Evolutionary conservation across 1,140 invertebrate species (phyloP).

Genomic region (Halesus radiatus): DNA sequence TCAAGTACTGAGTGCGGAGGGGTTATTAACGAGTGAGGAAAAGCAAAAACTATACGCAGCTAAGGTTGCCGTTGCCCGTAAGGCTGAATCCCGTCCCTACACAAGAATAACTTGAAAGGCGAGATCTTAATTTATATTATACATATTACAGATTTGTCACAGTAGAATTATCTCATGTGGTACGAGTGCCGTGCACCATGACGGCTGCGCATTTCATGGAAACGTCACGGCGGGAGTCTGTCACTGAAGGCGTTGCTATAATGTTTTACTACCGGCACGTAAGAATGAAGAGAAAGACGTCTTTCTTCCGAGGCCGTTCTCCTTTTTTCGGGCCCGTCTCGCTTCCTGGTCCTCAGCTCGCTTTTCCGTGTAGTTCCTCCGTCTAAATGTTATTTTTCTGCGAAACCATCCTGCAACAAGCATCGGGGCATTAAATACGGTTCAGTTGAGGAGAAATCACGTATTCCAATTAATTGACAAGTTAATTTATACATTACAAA

Average conservation of each 20-base stretch:
- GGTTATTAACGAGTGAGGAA: slow-evolving; percentile 21
- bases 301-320: slow-evolving; percentile 14
- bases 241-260: slow-evolving; percentile 38
- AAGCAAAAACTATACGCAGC: neutral
- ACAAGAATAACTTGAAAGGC: slow-evolving; percentile 24
- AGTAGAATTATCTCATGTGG: slow-evolving; percentile 25
- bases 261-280: slow-evolving; percentile 44
- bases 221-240: slow-evolving; percentile 18
- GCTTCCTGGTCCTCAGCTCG: slow-evolving; percentile 40
- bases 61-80: neutral
- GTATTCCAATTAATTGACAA: too few relatives aligned
- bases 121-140: slow-evolving; percentile 13
- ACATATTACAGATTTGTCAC: slow-evolving; percentile 29
- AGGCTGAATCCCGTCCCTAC: neutral
- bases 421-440: neutral
- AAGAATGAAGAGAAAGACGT: slow-evolving; percentile 32
- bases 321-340: neutral
- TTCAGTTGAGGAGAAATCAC: too few relatives aligned
- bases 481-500: too few relatives aligned
- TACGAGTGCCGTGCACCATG: neutral
- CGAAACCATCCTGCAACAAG: slow-evolving; percentile 56
- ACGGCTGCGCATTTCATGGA: neutral
- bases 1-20: slow-evolving; percentile 15
- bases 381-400: slow-evolving; percentile 58
- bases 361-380: slow-evolving; percentile 52